Percentiles rank a stretch among this genome's conserved stretches.
These are phyloP conservation scores for Sapayoa aenigma DNA, from an alignment of 2,113 vertebrate species.

Conservation along the genomic window DNA sequence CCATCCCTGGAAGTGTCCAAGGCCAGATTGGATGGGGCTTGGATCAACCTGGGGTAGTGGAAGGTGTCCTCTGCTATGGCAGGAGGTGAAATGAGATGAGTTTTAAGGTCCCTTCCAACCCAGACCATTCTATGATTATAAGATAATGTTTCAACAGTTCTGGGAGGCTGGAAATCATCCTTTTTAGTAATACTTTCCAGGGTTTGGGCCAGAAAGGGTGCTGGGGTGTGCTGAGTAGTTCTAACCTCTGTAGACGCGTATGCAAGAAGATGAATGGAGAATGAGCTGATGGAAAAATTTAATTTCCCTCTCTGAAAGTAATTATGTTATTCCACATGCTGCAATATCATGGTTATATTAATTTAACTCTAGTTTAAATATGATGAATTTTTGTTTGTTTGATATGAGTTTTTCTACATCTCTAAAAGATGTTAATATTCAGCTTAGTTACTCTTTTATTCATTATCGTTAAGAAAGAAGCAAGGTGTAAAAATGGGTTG, in stretches of 20 bases:
- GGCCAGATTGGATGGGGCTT: accelerated
- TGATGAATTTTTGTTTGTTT: neutral
- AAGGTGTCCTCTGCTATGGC: neutral
- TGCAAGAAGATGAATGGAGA: neutral
- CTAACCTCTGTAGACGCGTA: neutral
- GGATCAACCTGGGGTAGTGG: accelerated
- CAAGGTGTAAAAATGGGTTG: neutral
- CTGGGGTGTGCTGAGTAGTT: neutral
- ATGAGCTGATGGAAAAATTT: neutral
- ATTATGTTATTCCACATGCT: neutral
- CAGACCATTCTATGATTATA: neutral
- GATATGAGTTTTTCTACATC: neutral
- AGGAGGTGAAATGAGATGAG: accelerated
- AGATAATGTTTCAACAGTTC: neutral
- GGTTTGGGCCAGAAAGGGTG: neutral
- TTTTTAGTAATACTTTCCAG: neutral
- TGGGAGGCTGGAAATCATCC: neutral
- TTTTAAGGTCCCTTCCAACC: neutral
- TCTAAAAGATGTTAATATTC: neutral
- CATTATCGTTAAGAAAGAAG: neutral
- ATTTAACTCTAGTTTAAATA: neutral
- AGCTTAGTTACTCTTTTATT: neutral
- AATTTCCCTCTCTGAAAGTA: neutral
- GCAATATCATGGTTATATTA: neutral
- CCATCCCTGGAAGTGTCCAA: neutral